phyloP scores from a whole-genome alignment of 2,888 invertebrate genomes.

The Sclerodermus sp. region DNA sequence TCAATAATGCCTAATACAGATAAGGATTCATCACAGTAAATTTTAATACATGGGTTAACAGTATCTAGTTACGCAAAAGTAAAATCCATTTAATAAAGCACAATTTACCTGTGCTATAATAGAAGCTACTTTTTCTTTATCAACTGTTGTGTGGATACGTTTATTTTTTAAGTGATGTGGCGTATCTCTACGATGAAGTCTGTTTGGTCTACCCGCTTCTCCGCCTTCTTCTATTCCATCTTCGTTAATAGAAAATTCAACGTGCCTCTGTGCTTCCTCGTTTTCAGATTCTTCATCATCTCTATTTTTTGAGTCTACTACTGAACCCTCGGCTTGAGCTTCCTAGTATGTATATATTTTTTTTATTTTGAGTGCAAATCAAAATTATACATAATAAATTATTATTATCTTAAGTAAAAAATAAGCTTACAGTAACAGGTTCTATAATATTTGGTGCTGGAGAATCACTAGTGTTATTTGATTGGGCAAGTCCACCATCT shows the following conservation, averaged over 20 bases:
- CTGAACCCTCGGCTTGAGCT: constrained; percentile 58
- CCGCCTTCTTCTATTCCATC: constrained; percentile 58
- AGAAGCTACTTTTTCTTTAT: constrained; percentile 73
- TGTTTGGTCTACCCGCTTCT: constrained; percentile 64
- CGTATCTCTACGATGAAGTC: constrained; percentile 90
- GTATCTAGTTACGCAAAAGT: no score
- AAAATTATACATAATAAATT: neutral
- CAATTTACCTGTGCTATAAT: constrained; percentile 69
- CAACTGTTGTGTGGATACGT: constrained; percentile 73
- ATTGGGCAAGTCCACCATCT: no score
- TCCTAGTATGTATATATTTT: constrained; percentile 39
- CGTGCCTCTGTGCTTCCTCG: constrained; percentile 61
- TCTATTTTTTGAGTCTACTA: constrained; percentile 64
- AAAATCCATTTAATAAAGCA: constrained; percentile 8
- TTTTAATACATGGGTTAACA: no score
- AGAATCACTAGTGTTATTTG: no score
- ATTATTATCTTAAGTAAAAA: neutral
- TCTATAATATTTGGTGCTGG: constrained; percentile 11
- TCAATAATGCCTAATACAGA: constrained; percentile 50
- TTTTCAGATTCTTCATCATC: constrained; percentile 67
- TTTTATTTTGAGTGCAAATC: no score
- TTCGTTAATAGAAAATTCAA: constrained; percentile 53
- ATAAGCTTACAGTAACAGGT: constrained; percentile 16
- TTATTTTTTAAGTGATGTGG: constrained; percentile 99
- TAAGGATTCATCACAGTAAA: neutral